Conservation (phyloP, 92 coral and sea anemone species). For the Pocillopora meandrina region DNA sequence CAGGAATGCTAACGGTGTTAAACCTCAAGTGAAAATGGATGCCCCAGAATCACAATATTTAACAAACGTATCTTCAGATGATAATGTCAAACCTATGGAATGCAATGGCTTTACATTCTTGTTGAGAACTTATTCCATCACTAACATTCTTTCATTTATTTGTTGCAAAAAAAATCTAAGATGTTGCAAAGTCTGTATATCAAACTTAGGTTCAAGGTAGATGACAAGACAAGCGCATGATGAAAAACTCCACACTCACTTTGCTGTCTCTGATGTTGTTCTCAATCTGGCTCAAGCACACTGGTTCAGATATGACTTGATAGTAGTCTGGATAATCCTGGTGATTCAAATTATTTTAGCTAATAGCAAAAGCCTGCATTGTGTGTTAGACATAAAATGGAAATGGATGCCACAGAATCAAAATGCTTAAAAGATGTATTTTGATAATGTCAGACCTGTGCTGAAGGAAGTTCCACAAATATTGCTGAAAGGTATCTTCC, state of each 20-base stretch:
- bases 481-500: conserved; percentile 93
- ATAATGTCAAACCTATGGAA: conserved; percentile 62
- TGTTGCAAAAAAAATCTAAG: too few relatives aligned
- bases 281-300: conserved; percentile 94
- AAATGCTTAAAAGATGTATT: not conserved
- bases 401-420: not conserved
- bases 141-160: too few relatives aligned
- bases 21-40: too few relatives aligned
- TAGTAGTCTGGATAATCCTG: conserved; percentile 98
- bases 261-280: conserved; percentile 84
- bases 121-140: too few relatives aligned
- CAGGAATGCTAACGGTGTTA: too few relatives aligned
- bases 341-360: not conserved
- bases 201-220: too few relatives aligned
- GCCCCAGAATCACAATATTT: not conserved
- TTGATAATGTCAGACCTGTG: conserved; percentile 65
- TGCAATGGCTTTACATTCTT: too few relatives aligned
- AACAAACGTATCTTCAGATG: not conserved
- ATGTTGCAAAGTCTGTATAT: too few relatives aligned
- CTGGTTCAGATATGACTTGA: conserved; percentile 96
- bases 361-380: too few relatives aligned
- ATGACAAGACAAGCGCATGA: not conserved
- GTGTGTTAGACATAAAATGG: too few relatives aligned
- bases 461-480: conserved; percentile 93
- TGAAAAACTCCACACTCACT: conserved; percentile 36